Base-by-base conservation (phyloP, 2,888 invertebrate genomes). In the Drosophila prolongata region DNA sequence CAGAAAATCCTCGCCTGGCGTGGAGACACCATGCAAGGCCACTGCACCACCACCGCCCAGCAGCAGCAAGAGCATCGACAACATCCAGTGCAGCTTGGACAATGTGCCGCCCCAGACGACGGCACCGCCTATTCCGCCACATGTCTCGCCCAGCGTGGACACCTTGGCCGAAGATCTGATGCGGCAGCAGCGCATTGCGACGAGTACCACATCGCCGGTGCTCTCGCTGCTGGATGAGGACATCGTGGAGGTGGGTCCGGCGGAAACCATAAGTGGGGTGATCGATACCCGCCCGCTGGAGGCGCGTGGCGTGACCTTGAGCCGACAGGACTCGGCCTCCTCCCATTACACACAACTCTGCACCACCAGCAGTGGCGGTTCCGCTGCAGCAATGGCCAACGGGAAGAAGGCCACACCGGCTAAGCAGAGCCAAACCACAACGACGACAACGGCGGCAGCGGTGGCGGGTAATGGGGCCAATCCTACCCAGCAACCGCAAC, bases 251-350 rank as follows among this genome's bases (percentile, higher is more conserved):
- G 94, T 95, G 0, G 95, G 95, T 0, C 95, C 95, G 5, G 95
- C 95, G 0, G 95, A 95, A 89, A 95, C 95, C 5, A 95, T 95
- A 61, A 94, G 94, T 16, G 95, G 95, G 0, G 93, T 95, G 30
- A 95, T 95, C 53, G 95, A 95, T 79, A 95, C 95, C 0, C 89
- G 92, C 68, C 92, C 92, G 30, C 66, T 92, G 57, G 92, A 92
- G 69, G 91, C 92, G 6, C 90, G 92, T 42, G 90, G 90, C 64
- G 16, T 64, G 40, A 46, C 60, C 16, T 13, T 67, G 19, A 53
- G n/a, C 37, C 56, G 58, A 11, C 78, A 69, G 53, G 85, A 85
- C 53, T 71, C 61, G 38, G 77, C 80, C 53, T 83, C 74, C 6
- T 81, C 84, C 1, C 90, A 90, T 53, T 89, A 89, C 14, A 89